A percentile compares a stretch with the other conserved stretches of the same genome.
Conservation (phyloP, 2,888 invertebrate species). For the Ischnura elegans region DNA sequence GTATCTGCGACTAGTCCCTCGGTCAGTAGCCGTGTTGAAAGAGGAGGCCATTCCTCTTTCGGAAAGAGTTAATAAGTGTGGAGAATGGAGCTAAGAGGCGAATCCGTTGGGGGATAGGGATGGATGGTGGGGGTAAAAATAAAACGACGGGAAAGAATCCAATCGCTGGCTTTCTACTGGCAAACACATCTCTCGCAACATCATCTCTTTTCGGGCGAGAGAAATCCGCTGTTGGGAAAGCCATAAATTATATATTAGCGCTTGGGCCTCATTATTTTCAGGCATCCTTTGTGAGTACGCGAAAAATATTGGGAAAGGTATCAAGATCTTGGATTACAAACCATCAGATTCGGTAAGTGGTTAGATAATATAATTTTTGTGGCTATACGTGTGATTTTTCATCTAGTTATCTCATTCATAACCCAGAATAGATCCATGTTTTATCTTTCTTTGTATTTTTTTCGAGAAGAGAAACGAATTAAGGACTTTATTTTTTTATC, state of each 20-base stretch:
- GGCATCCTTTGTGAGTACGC: background rate
- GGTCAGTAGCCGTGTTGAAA: slow-evolving; percentile 43
- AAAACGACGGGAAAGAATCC: background rate
- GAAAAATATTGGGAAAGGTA: no score
- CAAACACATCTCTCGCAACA: background rate
- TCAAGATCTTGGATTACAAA: no score
- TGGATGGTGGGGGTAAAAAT: background rate
- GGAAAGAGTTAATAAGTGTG: slow-evolving; percentile 34
- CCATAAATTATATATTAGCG: background rate
- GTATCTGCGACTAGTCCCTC: background rate
- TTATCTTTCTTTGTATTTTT: no score
- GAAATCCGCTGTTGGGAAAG: background rate
- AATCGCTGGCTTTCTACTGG: background rate
- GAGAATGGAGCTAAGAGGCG: slow-evolving; percentile 11
- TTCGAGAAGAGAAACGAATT: no score
- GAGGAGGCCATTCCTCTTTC: slow-evolving; percentile 39
- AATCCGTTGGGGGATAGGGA: background rate
- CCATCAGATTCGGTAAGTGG: no score
- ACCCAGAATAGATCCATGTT: no score
- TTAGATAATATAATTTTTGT: no score
- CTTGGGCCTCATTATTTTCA: background rate
- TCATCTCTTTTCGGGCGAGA: background rate
- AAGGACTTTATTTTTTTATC: no score
- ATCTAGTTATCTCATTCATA: no score
- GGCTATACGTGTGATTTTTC: no score